Evolutionary conservation across 2,797 vertebrate species (phyloP).

Genomic region (Cygnus olor): DNA sequence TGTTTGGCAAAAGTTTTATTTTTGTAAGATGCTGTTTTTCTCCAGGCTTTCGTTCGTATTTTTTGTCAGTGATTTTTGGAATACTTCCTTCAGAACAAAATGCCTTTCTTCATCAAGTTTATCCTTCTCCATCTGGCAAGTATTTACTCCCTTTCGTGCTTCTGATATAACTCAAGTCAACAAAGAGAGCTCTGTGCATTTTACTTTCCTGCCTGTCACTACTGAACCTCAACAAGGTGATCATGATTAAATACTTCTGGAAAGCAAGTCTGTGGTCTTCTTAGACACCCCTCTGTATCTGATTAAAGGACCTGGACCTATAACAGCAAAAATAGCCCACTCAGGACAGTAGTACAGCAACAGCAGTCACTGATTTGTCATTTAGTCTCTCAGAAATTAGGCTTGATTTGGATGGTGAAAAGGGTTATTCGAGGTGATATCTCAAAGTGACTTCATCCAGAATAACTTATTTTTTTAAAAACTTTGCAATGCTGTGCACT

Average conservation of each 20-base stretch:
- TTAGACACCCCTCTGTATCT: neutral
- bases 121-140: neutral
- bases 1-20: neutral
- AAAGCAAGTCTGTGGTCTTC: neutral
- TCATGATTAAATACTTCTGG: neutral
- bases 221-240: neutral
- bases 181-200: neutral
- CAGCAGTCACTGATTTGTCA: neutral
- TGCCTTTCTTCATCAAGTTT: neutral
- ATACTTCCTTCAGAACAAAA: neutral
- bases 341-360: neutral
- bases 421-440: neutral
- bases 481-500: neutral
- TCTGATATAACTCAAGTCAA: neutral
- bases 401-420: neutral
- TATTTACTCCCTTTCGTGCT: neutral
- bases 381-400: neutral
- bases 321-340: neutral
- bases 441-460: neutral
- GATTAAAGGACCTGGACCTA: neutral
- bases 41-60: fast-evolving
- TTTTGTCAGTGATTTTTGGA: neutral
- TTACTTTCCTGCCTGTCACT: neutral
- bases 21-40: neutral
- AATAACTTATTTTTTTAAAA: neutral